These are phyloP conservation scores for Tinea semifulvella DNA, from an alignment of 2,888 invertebrate genomes.

Conservation along the genomic window DNA sequence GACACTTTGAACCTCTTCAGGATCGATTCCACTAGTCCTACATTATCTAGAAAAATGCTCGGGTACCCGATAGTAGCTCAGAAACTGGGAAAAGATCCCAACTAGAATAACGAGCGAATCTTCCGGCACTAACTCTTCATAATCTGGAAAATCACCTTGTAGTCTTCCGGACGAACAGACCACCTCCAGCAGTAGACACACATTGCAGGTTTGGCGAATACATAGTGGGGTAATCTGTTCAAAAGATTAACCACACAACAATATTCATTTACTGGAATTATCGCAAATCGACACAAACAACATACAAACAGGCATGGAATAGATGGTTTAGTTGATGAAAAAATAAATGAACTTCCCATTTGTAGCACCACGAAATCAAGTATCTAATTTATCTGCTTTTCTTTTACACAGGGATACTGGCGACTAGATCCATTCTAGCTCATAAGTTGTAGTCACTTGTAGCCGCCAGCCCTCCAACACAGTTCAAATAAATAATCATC, in stretches of 20 bases:
- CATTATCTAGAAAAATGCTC: slow-evolving; percentile 20
- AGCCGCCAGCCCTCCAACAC: too few species aligned
- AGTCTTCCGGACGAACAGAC: slow-evolving; percentile 19
- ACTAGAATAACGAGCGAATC: slow-evolving; percentile 23
- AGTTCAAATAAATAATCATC: too few species aligned
- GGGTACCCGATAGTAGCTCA: slow-evolving; percentile 21
- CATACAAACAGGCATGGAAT: slow-evolving; percentile 22
- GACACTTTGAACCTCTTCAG: slow-evolving; percentile 20
- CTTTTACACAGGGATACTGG: too few species aligned
- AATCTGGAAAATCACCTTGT: slow-evolving; percentile 19
- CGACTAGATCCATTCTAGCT: too few species aligned
- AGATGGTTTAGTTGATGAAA: slow-evolving; percentile 21
- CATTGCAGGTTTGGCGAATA: slow-evolving; percentile 22
- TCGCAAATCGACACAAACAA: slow-evolving; percentile 1
- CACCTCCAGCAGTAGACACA: slow-evolving; percentile 18
- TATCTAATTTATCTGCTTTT: too few species aligned
- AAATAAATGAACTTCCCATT: slow-evolving; percentile 15
- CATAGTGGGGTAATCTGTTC: neutral
- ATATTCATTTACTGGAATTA: neutral
- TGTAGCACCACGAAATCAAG: slow-evolving; percentile 15
- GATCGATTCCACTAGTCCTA: slow-evolving; percentile 19
- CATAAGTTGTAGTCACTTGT: too few species aligned
- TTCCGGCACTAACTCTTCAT: slow-evolving; percentile 17
- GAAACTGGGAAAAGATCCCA: slow-evolving; percentile 24
- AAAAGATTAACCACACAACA: neutral